phyloP scores from a whole-genome alignment of 2,113 vertebrate genomes.

The Oreotrochilus melanogaster region DNA sequence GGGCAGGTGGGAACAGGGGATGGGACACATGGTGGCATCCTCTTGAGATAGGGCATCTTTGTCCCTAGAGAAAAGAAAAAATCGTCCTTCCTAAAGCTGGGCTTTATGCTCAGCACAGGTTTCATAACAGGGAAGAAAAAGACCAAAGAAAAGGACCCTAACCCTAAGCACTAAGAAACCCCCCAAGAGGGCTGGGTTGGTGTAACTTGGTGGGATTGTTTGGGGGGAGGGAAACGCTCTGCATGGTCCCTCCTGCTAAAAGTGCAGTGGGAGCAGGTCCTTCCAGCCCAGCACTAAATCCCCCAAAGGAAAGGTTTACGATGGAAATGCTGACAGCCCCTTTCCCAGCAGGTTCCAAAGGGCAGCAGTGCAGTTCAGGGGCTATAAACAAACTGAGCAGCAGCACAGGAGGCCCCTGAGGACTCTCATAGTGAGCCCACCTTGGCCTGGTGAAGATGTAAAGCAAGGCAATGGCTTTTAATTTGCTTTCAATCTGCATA shows the following conservation, averaged over 20 bases:
- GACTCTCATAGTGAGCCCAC: rapidly evolving
- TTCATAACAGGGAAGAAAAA: background rate
- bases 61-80: background rate
- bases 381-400: background rate
- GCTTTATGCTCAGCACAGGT: background rate
- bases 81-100: background rate
- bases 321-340: background rate
- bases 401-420: background rate
- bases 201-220: background rate
- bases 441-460: background rate
- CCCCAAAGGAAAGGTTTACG: background rate
- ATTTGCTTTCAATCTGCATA: background rate
- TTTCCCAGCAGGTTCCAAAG: rapidly evolving
- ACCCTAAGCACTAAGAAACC: rapidly evolving
- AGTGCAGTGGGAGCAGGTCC: background rate
- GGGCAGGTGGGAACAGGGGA: no score
- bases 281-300: background rate
- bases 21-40: no score
- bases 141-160: background rate
- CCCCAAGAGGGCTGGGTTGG: background rate
- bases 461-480: background rate
- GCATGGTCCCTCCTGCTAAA: background rate
- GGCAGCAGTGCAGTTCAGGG: background rate
- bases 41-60: no score
- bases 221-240: background rate